Conservation (phyloP, 2,888 invertebrate genomes). For the Athetis lepigone region DNA sequence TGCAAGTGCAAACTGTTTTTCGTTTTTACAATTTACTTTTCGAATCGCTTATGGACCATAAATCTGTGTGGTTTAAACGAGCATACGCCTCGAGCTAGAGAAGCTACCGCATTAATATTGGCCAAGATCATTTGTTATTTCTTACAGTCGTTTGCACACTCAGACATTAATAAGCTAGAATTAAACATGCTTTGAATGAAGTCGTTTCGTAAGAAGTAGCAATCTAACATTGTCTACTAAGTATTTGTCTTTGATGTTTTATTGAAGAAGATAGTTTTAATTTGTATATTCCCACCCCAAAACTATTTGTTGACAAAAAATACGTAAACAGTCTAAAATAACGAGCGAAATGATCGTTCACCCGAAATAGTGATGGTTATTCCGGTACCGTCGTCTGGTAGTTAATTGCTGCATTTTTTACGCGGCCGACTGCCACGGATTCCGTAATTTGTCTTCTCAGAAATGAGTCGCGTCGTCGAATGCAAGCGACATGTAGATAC, state of each 20-base stretch:
- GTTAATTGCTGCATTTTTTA: slow-evolving; percentile 90
- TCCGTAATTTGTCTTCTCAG: slow-evolving; percentile 90
- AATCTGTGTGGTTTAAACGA: slow-evolving; percentile 80
- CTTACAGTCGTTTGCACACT: slow-evolving; percentile 53
- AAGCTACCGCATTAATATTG: slow-evolving; percentile 81
- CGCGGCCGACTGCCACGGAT: slow-evolving; percentile 84
- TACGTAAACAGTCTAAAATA: slow-evolving; percentile 83
- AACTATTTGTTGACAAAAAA: slow-evolving; percentile 78
- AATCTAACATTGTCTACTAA: slow-evolving; percentile 65
- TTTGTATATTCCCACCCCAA: slow-evolving; percentile 72
- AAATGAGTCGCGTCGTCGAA: slow-evolving; percentile 90
- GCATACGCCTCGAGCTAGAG: slow-evolving; percentile 76
- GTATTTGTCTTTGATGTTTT: slow-evolving; percentile 74
- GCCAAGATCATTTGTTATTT: slow-evolving; percentile 81
- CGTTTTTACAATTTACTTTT: slow-evolving; percentile 85
- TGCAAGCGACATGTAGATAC: slow-evolving; percentile 88
- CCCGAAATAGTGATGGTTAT: slow-evolving; percentile 85
- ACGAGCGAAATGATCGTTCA: slow-evolving; percentile 84
- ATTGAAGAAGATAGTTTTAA: slow-evolving; percentile 63
- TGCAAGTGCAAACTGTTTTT: slow-evolving; percentile 82
- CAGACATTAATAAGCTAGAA: slow-evolving; percentile 65
- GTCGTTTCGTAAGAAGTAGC: slow-evolving; percentile 66
- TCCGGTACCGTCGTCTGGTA: slow-evolving; percentile 77
- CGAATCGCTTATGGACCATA: slow-evolving; percentile 78
- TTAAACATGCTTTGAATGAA: slow-evolving; percentile 71